Evolutionary conservation across 2,888 invertebrate genomes (phyloP).

Genomic region (Aphidoletes aphidimyza): DNA sequence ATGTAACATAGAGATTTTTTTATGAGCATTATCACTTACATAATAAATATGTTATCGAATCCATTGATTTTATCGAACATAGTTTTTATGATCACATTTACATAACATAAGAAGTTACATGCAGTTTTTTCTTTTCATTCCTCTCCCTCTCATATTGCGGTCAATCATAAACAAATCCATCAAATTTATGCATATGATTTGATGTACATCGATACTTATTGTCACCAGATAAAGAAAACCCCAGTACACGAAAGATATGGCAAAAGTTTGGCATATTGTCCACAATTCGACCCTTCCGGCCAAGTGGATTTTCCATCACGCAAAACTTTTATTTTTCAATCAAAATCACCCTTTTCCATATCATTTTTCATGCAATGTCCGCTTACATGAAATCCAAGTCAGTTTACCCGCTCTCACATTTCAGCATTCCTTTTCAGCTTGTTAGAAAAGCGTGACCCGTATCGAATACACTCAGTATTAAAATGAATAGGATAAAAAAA

Average conservation of each 20-base stretch:
- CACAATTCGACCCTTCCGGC: constrained; percentile 29
- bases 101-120: constrained; percentile 37
- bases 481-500: neutral
- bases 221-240: constrained; percentile 18
- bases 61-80: constrained; percentile 12
- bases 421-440: constrained; percentile 20
- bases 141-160: constrained; percentile 8
- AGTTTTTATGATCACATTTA: constrained; percentile 24
- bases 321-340: constrained; percentile 18
- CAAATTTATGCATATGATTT: constrained; percentile 3
- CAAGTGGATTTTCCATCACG: neutral
- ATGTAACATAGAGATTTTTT: neutral
- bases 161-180: constrained; percentile 38
- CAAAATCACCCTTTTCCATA: constrained; percentile 30
- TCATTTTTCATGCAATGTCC: neutral
- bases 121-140: neutral
- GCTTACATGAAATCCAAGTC: neutral
- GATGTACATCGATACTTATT: constrained; percentile 35
- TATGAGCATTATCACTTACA: constrained; percentile 26
- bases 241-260: no score
- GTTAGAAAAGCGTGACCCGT: constrained; percentile 12
- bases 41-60: constrained; percentile 42
- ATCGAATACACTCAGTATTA: neutral
- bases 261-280: neutral
- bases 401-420: neutral